Evolutionary conservation across 2,797 vertebrate genomes (phyloP), one percentile per base, ranked within the genome.

Genomic region (Acanthurus leucopareius): DNA sequence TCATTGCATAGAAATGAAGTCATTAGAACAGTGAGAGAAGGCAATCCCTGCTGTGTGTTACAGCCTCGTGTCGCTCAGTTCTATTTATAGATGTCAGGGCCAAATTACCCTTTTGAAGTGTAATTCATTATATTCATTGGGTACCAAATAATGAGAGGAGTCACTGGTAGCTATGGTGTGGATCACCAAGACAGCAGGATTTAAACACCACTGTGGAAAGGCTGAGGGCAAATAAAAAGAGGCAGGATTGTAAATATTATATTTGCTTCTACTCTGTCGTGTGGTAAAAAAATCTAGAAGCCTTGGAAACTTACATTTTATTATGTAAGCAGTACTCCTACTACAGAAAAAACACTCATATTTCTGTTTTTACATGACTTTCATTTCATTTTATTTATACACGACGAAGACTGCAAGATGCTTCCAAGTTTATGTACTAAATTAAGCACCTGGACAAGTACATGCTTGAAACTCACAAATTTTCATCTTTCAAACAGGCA

Each of bases 81-180:
- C 87, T 92, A 90, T 93, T 90, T 89, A 88, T 91, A 91, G 80
- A 77, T 10, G 52, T 73, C 72, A 53, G 69, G 53, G 61, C 59
- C 25, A 83, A 91, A 90, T 86, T 83, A 89, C 75, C 69, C 54
- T 74, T 90, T 84, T 87, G 77, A 90, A 87, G 82, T 75, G 40
- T 56, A 70, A 91, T 76, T 86, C 25, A 1, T 68, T 79, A 80
- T 73, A 69, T 73, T 83, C 71, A 73, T 25, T 16, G 64, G 16
- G 57, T 58, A 68, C 44, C 54, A 80, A 84, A 84, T 86, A 82
- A 85, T 64, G 62, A 89, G 53, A 63, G 7, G 38, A 71, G 82
- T 84, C 63, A 66, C 65, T 35, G 38, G 53, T 22, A 67, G 45
- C 69, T 61, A n/a, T 48, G 61, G 58, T 49, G 72, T 65, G 72